Evolutionary conservation across 1,140 invertebrate species (phyloP), one percentile per base, ranked within the genome.

Genomic region (Muscidifurax raptorellus): DNA sequence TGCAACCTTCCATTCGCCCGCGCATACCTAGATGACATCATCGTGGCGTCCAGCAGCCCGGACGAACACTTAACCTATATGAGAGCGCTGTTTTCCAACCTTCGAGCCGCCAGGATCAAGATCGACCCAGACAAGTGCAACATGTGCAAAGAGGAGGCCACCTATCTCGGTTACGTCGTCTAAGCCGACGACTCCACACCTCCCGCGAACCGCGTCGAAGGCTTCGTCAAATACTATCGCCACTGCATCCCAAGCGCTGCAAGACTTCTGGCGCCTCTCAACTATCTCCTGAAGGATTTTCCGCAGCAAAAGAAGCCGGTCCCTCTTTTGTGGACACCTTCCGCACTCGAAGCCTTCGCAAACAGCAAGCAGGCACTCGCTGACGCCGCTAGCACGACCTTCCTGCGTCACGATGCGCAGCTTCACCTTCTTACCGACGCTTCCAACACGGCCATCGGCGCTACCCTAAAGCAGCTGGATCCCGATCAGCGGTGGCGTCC

Each of bases 401-500:
- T 67, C 79, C 64, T 32, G 5, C n/a, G 10, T n/a, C 52, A 32
- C 25, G 12, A 69, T 22, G 59, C 77, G 22, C 66, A 44, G 30
- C 4, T 86, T 15, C n/a, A 27, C 2, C 36, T 87, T 6, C 75
- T 36, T 4, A 66, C 71, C 1, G 83, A 87, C 66, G 88, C 86
- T 0, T 88, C 86, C 15, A 81, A 87, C 30, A 25, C 27, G 13
- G 81, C 84, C 0, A 67, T 87, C 0, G 88, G 89, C 0, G 87
- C 86, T 30, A 83, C 36, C 10, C 27, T 89, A 1, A 47, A 85
- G 5, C 85, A 90, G 80, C 52, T 27, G 10, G 44, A 44, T 15
- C 1, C 36, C 12, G 75, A 87, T 28, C 82, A 86, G 91, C 90
- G 13, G 59, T 93, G 10, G 90, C 27, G 82, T 86, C 92, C 91